Base-by-base conservation (phyloP, 2,888 invertebrate genomes). In the Eupelmus urozonus region DNA sequence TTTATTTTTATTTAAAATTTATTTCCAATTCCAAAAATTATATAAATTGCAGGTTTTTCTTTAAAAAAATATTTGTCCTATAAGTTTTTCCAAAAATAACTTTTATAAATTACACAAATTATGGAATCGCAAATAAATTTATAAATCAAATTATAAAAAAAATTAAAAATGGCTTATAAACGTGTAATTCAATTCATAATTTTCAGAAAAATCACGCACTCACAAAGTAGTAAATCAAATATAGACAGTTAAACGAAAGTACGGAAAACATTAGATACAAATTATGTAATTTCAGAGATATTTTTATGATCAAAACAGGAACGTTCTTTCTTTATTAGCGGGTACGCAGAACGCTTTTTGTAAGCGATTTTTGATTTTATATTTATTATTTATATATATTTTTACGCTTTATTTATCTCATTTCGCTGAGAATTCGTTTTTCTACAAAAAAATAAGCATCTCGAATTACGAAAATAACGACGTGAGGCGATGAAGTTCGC, bases 361-460 rank as follows among this genome's bases (percentile, higher is more conserved):
- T 67, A 65, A 80, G 78, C 78, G 65, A 76, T 59, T 75, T 80
- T 80, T 80, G 67, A 78, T 76, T 80, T 62, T 40, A 60, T 69
- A 72, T 60, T 59, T 74, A 60, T 77, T 57, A 62, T 66, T 20
- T 66, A 63, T 72, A 59, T 76, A 59, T 66, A 23, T 45, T 67
- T 65, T 77, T 77, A 62, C 57, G 63, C 57, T 74, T 78, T 77
- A 60, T 75, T 70, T 71, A 67, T 77, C 80, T 77, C 66, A 29
- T 34, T 16, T 76, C 80, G 74, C 42, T 66, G 80, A 80, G 80
- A 77, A 80, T 77, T 77, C 63, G 71, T 72, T 81, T 78, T 76
- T 73, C 76, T 78, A 78, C 78, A 82, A 77, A 81, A 81, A 82
- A 82, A 82, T 75, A 77, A 75, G 77, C 81, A 82, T 82, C 81